A percentile compares a stretch with the other conserved stretches of the same genome.
phyloP scores from a whole-genome alignment of 2,888 invertebrate species.

The Hypomecis atomaria region DNA sequence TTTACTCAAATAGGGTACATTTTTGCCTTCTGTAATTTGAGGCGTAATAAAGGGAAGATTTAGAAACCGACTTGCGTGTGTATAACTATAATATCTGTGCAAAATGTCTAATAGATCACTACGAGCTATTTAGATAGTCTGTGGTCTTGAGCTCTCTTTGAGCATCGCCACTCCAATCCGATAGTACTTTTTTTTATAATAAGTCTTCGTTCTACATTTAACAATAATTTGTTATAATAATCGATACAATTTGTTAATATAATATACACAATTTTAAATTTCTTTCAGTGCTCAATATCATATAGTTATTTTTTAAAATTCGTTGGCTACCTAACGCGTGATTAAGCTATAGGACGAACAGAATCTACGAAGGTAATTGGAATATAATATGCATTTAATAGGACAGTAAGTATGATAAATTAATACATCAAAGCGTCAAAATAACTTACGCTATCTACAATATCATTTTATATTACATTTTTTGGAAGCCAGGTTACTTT shows the following conservation, averaged over 20 bases:
- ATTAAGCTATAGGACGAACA: slow-evolving; percentile 69
- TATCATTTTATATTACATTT: slow-evolving; percentile 36
- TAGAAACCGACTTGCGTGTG: slow-evolving; percentile 61
- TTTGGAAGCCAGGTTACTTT: slow-evolving; percentile 43
- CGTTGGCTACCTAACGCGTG: slow-evolving; percentile 82
- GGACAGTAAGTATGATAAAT: slow-evolving; percentile 43
- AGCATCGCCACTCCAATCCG: slow-evolving; percentile 54
- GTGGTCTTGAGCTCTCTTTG: slow-evolving; percentile 69
- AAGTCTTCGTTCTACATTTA: slow-evolving; percentile 78
- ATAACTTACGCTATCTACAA: slow-evolving; percentile 34
- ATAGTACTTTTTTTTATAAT: slow-evolving; percentile 62
- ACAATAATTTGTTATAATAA: slow-evolving; percentile 44
- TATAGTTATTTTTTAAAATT: slow-evolving; percentile 73
- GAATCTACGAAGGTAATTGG: slow-evolving; percentile 71
- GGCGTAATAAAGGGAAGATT: slow-evolving; percentile 45
- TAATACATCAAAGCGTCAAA: slow-evolving; percentile 37
- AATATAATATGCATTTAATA: slow-evolving; percentile 65
- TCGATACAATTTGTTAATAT: slow-evolving; percentile 48
- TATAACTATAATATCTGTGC: slow-evolving; percentile 74
- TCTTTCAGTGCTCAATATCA: slow-evolving; percentile 80
- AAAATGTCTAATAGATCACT: slow-evolving; percentile 79
- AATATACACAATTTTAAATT: slow-evolving; percentile 67
- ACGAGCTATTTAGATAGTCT: slow-evolving; percentile 79
- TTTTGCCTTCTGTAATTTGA: slow-evolving; percentile 30
- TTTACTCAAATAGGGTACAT: slow-evolving; percentile 4